A percentile compares a stretch with the other conserved stretches of the same genome.
Conservation (phyloP, 64 coral and sea anemone species). For the Hydrozoanthus tunicans region DNA sequence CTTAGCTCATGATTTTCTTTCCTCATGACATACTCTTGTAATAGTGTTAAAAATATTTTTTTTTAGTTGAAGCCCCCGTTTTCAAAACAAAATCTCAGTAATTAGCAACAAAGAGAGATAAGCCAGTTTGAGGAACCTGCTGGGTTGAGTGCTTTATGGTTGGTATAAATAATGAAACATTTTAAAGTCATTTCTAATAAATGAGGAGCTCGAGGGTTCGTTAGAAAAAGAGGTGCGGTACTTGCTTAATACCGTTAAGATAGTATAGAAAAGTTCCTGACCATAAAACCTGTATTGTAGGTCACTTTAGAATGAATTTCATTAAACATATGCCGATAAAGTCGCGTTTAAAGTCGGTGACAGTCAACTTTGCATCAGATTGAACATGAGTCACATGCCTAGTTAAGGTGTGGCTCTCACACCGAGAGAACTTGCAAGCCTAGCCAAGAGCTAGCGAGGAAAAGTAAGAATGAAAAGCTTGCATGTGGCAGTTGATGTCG, state of each 20-base stretch:
- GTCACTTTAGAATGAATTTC: too few relatives aligned
- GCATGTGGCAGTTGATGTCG: too few relatives aligned
- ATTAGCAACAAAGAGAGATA: not conserved
- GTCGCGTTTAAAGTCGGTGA: too few relatives aligned
- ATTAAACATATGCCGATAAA: too few relatives aligned
- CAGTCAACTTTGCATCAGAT: too few relatives aligned
- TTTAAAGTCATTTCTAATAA: conserved; percentile 55
- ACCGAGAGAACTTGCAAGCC: too few relatives aligned
- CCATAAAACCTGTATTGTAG: not conserved
- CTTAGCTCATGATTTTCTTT: not conserved
- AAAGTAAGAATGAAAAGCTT: too few relatives aligned
- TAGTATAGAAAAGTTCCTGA: not conserved
- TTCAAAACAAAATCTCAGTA: conserved; percentile 5
- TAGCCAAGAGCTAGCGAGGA: too few relatives aligned
- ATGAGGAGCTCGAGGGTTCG: conserved; percentile 15
- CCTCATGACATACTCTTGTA: not conserved
- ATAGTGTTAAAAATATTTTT: not conserved
- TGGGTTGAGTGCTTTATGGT: conserved; percentile 2
- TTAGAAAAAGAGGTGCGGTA: not conserved
- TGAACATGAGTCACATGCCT: too few relatives aligned
- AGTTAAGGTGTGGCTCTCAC: too few relatives aligned
- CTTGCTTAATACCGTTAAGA: not conserved
- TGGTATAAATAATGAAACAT: conserved; percentile 47
- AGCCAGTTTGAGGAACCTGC: conserved; percentile 10
- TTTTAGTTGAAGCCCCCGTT: not conserved